These are phyloP conservation scores for Halichondria panicea DNA, from an alignment of 37 sponge, comb jelly and placozoan genomes.

Conservation along the genomic window DNA sequence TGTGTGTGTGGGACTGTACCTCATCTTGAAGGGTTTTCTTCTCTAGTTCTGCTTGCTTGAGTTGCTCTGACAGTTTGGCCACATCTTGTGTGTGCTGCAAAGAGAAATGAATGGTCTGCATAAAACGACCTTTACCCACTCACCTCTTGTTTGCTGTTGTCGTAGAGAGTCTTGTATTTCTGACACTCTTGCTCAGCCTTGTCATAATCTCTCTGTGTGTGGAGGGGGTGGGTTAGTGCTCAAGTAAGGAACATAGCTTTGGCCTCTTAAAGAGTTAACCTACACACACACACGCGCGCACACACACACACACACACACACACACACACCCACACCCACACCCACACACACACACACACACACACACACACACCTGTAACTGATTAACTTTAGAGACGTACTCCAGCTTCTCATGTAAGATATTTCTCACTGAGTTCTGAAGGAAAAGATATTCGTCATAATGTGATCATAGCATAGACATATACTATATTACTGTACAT, in stretches of 20 bases:
- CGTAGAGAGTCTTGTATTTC: slow-evolving; percentile 53
- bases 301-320: not conserved
- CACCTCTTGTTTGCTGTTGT: slow-evolving; percentile 50
- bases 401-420: slow-evolving; percentile 75
- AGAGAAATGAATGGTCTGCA: not conserved
- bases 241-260: not conserved
- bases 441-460: not conserved
- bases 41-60: slow-evolving; percentile 37
- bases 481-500: not conserved
- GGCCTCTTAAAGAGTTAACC: not conserved
- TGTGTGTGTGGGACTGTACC: not conserved
- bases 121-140: too few relatives aligned
- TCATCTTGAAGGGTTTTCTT: slow-evolving; percentile 1
- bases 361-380: slow-evolving; percentile 33
- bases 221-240: not conserved
- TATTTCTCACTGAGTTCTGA: slow-evolving; percentile 35
- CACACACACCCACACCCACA: not conserved
- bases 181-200: slow-evolving; percentile 72
- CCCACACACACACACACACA: slow-evolving; percentile 1
- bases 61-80: slow-evolving; percentile 36
- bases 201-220: slow-evolving; percentile 61
- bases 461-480: too few relatives aligned
- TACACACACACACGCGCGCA: not conserved
- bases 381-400: slow-evolving; percentile 47
- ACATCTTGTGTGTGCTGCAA: slow-evolving; percentile 24